A percentile compares a stretch with the other conserved stretches of the same genome.
phyloP scores from a whole-genome alignment of 2,888 invertebrate species.

The Uloborus plumipes region DNA sequence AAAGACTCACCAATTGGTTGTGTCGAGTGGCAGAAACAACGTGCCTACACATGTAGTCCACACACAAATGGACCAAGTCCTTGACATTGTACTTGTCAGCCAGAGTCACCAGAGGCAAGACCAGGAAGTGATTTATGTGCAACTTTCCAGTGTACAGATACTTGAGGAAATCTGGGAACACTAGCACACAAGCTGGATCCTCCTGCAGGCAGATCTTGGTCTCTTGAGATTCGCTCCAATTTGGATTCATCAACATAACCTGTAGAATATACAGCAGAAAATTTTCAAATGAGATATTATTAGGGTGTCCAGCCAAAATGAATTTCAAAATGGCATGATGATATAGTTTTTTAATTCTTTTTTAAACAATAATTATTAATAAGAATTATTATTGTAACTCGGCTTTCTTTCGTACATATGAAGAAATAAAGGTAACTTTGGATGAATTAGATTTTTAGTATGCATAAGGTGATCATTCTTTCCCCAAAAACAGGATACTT shows the following conservation, averaged over 20 bases:
- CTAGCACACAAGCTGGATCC: slow-evolving; percentile 84
- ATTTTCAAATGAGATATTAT: not conserved
- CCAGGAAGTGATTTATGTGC: slow-evolving; percentile 84
- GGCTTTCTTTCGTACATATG: too few relatives aligned
- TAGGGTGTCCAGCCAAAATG: too few relatives aligned
- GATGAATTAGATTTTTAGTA: too few relatives aligned
- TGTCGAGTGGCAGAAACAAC: slow-evolving; percentile 86
- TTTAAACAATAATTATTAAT: too few relatives aligned
- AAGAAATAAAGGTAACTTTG: too few relatives aligned
- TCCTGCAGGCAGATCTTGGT: slow-evolving; percentile 87
- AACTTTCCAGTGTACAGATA: slow-evolving; percentile 93
- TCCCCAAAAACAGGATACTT: too few relatives aligned
- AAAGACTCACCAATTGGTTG: slow-evolving; percentile 78
- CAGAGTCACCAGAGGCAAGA: slow-evolving; percentile 87
- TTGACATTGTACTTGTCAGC: slow-evolving; percentile 96
- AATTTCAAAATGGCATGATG: too few relatives aligned
- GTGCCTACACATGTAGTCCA: slow-evolving; percentile 89
- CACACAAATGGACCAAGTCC: slow-evolving; percentile 86
- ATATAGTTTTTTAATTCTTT: too few relatives aligned
- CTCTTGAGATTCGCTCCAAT: slow-evolving; percentile 92
- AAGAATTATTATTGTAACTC: too few relatives aligned
- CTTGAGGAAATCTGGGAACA: slow-evolving; percentile 90
- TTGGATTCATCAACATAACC: slow-evolving; percentile 95
- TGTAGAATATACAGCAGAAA: slow-evolving; percentile 69
- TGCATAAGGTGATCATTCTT: too few relatives aligned